A percentile compares a stretch with the other conserved stretches of the same genome.
Evolutionary conservation across 1,140 invertebrate genomes (phyloP).

Genomic region (Venustaconcha ellipsiformis): DNA sequence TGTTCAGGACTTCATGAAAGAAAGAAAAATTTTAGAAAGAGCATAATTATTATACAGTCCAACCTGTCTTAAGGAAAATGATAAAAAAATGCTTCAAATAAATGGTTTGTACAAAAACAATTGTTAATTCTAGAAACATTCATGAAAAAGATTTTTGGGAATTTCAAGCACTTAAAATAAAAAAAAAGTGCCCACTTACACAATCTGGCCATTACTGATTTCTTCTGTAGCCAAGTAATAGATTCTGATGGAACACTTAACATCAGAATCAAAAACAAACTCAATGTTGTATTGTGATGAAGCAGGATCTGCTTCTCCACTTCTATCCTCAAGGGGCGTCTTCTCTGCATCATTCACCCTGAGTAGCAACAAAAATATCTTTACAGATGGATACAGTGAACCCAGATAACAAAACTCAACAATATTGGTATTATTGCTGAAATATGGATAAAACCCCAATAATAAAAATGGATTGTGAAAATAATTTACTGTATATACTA

Average conservation of each 20-base stretch:
- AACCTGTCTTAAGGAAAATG: too few species aligned
- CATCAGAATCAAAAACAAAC: conserved; percentile 97
- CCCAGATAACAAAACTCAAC: too few species aligned
- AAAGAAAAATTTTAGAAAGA: too few species aligned
- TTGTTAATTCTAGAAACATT: neutral
- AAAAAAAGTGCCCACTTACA: conserved; percentile 46
- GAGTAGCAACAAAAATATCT: conserved; percentile 2
- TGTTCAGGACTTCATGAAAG: too few species aligned
- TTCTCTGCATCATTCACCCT: conserved; percentile 47
- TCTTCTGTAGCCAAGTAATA: conserved; percentile 97
- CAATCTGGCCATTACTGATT: conserved; percentile 74
- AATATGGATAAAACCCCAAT: too few species aligned
- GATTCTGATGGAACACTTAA: conserved; percentile 91
- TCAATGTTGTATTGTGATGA: conserved; percentile 86
- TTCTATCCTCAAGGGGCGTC: conserved; percentile 31
- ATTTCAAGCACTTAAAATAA: too few species aligned
- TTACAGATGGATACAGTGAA: neutral
- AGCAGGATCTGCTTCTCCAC: conserved; percentile 5
- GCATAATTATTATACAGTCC: too few species aligned
- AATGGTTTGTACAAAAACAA: neutral
- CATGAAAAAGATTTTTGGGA: too few species aligned
- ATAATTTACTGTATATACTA: too few species aligned
- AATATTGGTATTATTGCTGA: too few species aligned
- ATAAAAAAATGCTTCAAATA: neutral
- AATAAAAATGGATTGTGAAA: too few species aligned